phyloP scores from a whole-genome alignment of 2,797 vertebrate species.

The Trematomus bernacchii region DNA sequence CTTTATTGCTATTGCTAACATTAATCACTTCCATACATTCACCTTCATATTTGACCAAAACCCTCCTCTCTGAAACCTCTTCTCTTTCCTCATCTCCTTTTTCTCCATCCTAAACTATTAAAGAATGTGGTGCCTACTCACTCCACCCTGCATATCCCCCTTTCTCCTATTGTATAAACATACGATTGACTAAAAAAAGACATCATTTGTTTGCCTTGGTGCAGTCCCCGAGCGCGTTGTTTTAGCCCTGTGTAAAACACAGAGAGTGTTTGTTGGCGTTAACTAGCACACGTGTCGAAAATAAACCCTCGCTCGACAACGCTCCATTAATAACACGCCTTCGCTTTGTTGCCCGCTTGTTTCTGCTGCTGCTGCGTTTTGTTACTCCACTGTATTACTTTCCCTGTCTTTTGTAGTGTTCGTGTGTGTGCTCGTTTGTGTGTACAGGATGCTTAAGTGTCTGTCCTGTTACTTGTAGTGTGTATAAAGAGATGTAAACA shows the following conservation, averaged over 20 bases:
- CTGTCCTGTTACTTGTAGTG: slow-evolving; percentile 21
- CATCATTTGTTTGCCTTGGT: slow-evolving; percentile 73
- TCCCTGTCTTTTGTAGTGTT: slow-evolving; percentile 56
- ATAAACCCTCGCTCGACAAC: slow-evolving; percentile 80
- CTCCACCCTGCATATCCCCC: slow-evolving; percentile 23
- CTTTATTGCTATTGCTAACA: background rate
- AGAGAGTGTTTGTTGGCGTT: slow-evolving; percentile 79
- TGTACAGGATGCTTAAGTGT: slow-evolving; percentile 23
- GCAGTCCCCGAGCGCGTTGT: slow-evolving; percentile 75
- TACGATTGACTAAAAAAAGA: slow-evolving; percentile 78
- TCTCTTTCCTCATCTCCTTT: slow-evolving; percentile 8
- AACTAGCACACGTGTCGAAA: slow-evolving; percentile 85
- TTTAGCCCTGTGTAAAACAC: slow-evolving; percentile 72
- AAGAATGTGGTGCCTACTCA: slow-evolving; percentile 3
- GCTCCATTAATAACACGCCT: slow-evolving; percentile 82
- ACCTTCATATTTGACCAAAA: background rate
- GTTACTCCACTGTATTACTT: slow-evolving; percentile 73
- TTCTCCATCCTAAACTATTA: slow-evolving; percentile 33
- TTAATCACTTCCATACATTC: background rate
- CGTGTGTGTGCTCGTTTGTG: slow-evolving; percentile 12
- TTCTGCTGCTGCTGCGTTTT: slow-evolving; percentile 83
- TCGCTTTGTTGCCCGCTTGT: slow-evolving; percentile 76
- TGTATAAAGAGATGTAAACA: slow-evolving; percentile 37
- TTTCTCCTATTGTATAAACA: slow-evolving; percentile 68
- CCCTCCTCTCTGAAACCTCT: background rate